Conservation (phyloP, 1,140 invertebrate genomes). For the Pseudomyrmex sp. region DNA sequence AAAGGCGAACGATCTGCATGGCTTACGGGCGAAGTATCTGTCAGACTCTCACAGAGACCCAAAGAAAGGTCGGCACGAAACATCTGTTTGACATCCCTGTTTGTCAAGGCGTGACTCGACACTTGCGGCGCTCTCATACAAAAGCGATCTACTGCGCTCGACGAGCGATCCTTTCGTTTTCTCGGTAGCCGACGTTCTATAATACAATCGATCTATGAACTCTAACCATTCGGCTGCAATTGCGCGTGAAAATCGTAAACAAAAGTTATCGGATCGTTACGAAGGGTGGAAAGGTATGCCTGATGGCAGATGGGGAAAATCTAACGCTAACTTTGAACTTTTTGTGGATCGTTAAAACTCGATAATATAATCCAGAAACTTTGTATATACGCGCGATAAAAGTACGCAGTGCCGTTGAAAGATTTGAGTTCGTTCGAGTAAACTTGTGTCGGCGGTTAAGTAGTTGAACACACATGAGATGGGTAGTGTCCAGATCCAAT, state of each 20-base stretch:
- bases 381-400: neutral
- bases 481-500: too few species aligned
- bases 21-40: constrained; percentile 69
- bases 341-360: constrained; percentile 26
- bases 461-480: neutral
- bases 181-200: constrained; percentile 66
- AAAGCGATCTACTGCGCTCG: constrained; percentile 76
- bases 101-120: constrained; percentile 86
- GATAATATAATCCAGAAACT: neutral
- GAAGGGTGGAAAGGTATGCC: constrained; percentile 6
- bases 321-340: neutral
- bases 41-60: constrained; percentile 61
- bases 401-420: neutral
- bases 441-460: neutral
- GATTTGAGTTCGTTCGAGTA: neutral
- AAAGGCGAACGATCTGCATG: constrained; percentile 56
- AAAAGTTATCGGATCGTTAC: constrained; percentile 68
- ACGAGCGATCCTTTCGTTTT: constrained; percentile 65
- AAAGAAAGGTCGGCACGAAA: constrained; percentile 73
- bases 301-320: constrained; percentile 58
- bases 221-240: constrained; percentile 81
- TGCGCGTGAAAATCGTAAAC: constrained; percentile 84
- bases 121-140: constrained; percentile 81
- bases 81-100: constrained; percentile 86
- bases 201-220: constrained; percentile 82